Conservation (phyloP, 2,113 vertebrate species). For the Macaca fascicularis region T2T-MFA8v1.1 NC_088385.1:57660501-57661000, state of each 20-base stretch:
- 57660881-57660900: no score
- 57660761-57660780: neutral
- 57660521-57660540: neutral
- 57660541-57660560: neutral
- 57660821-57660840: no score
- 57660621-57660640: neutral
- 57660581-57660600: neutral
- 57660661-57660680: neutral
- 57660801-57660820: no score
- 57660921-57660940: no score
- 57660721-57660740: neutral
- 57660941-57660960: neutral
- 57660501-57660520: neutral
- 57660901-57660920: no score
- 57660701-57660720: neutral
- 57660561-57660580: neutral
- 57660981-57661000: neutral
- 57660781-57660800: neutral
- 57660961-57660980: neutral
- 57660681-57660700: neutral
- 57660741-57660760: neutral
- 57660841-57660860: no score
- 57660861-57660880: no score
- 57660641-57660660: neutral
- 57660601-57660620: neutral